Percentiles rank a stretch among this genome's conserved stretches.
Conservation (phyloP, 2,888 invertebrate species). For the Elysia crispata region DNA sequence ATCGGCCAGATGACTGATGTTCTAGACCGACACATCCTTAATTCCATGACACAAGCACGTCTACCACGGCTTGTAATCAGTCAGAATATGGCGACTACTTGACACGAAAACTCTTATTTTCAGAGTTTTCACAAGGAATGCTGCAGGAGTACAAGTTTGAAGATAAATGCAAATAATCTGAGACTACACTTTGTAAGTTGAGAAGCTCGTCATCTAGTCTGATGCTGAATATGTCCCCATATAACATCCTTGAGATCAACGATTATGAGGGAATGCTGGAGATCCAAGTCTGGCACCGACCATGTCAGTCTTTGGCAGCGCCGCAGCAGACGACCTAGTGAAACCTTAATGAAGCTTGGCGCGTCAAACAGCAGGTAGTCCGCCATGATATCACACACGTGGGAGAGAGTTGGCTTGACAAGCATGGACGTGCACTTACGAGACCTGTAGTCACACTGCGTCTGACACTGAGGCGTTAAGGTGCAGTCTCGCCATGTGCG, state of each 20-base stretch:
- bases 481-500: slow-evolving; percentile 61
- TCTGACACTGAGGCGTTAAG: slow-evolving; percentile 62
- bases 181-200: no score
- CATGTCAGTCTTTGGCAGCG: slow-evolving; percentile 57
- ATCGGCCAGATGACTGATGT: no score
- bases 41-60: no score
- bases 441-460: slow-evolving; percentile 59
- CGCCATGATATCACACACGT: slow-evolving; percentile 65
- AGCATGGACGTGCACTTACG: slow-evolving; percentile 59
- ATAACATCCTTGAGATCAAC: slow-evolving; percentile 64
- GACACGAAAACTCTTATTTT: no score
- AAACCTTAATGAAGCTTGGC: slow-evolving; percentile 58
- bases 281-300: slow-evolving; percentile 50
- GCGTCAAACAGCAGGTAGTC: slow-evolving; percentile 68
- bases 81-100: no score
- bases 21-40: no score
- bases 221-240: slow-evolving; percentile 68
- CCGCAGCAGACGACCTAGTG: slow-evolving; percentile 58
- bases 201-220: slow-evolving; percentile 5
- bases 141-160: no score
- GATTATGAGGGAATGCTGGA: slow-evolving; percentile 66
- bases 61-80: no score
- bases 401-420: slow-evolving; percentile 60
- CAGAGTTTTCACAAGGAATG: no score
- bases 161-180: no score